Evolutionary conservation across 2,888 invertebrate species (phyloP), one percentile per base, ranked within the genome.

Genomic region (Azorinus chamasolen): DNA sequence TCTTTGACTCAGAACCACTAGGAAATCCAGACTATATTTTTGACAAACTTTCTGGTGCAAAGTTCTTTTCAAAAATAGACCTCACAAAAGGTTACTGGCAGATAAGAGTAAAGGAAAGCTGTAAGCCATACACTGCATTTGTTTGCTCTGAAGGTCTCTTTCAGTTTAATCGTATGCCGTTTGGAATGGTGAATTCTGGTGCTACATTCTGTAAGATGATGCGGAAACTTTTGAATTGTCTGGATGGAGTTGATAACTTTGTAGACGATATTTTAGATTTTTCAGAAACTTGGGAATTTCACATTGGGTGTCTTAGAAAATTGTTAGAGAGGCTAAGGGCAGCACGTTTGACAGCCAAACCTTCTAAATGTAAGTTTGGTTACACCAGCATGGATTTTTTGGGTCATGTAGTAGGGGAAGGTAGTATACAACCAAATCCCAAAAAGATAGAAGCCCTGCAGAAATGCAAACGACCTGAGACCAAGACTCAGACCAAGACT

Each of bases 1-100:
- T 73, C 2, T 86, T 82, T 73, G 84, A 84, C 54, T 62, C 73
- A 10, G 88, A 86, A 57, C 83, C 85, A 6, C 78, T 87, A 50
- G 71, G 69, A 6, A 73, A 80, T 41, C 27, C 61, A 10, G 86
- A 85, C 10, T 72, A 74, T 24, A 79, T 87, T 6, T 83, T 85
- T 79, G 58, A 65, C 2, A 68, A 79, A 18, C 22, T 83, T 0
- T 37, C 71, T 3, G 43, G 50, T 5, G 48, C 57, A 27, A 79
- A 68, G 48, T 85, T 70, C 65, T 66, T 85, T 48, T 54, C 70
- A 2, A 80, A 72, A 41, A 24, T 83, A 16, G 79, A 83, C 63
- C 27, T 85, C 4, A 45, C 69, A 1, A 83, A 85, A 48, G 85
- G 82, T 0, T 83, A 83, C 48, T 85, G 80, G 84, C 84, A 86